Base-by-base conservation (phyloP, 2,113 vertebrate genomes). In the Lagenorhynchus albirostris region DNA sequence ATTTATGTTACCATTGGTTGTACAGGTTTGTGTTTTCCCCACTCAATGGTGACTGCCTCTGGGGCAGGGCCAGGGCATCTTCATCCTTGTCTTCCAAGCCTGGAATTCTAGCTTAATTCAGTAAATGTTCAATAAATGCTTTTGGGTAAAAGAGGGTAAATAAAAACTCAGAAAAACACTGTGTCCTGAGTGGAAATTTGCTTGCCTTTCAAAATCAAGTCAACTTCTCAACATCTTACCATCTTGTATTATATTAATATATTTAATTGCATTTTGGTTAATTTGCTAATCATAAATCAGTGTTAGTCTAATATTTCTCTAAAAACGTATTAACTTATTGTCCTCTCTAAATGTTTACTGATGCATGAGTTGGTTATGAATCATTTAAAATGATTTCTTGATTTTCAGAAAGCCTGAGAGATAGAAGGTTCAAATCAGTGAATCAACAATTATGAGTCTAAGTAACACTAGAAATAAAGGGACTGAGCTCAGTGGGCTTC, bases 331-430 rank as follows among this genome's bases (percentile, higher is more conserved):
- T 65, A 70, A 58, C 7, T 41, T 60, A 68, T 9, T 73, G 38
- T 80, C 41, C 23, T 76, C n/a, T 89, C 36, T 80, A 80, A 89
- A 60, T 62, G 33, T 65, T 47, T 84, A 68, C 31, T 84, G 14
- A 33, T 94, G 31, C 38, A 33, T 23, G 13, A 89, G 20, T 81
- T 38, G 55, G 4, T 91, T 67, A 83, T 92, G 50, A 92, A 63
- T 96, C 60, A 70, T 38, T 73, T 93, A 7, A 79, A 96, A 83
- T 23, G n/a, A 80, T 74, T 95, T 95, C 25, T 38, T 50, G 17
- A 94, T 70, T 84, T 82, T 55, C 26, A 71, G 26, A 94, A 91
- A 85, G 38, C 9, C 63, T 68, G 26, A 71, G 26, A 60, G 14
- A 84, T 7, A 86, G n/a, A 76, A n/a, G 63, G 3, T 38, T 89